Evolutionary conservation across 2,888 invertebrate species (phyloP), one percentile per base, ranked within the genome.

Genomic region (Lasioglossum lativentre): DNA sequence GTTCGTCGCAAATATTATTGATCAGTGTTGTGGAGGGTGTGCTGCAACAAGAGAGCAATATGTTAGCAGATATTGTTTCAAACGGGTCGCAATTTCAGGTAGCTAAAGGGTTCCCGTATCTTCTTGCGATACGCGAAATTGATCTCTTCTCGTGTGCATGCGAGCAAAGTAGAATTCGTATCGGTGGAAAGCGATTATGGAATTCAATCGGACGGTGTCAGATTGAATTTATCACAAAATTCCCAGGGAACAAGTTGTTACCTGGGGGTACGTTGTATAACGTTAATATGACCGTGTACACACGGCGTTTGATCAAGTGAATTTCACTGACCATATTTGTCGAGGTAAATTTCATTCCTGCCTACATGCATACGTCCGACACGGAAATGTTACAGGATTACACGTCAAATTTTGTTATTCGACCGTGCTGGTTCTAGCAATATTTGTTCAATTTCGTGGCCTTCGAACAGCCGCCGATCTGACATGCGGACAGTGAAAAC

Each of bases 271-370:
- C 45, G 47, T 70, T 83, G 45, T 38, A 34, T 34, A 66, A 82
- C 75, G 80, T 80, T 83, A 83, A 75, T 75, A 76, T 70, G 77
- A 71, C 82, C 71, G 63, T 45, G 79, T 34, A 30, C 52, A 38
- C 68, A 34, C 30, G 42, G 42, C 75, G 45, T 86, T 85, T 85
- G 77, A 75, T 85, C 73, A 56, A 34, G 66, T n/a, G 75, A 85
- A 86, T 85, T 80, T 73, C 86, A 10, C 80, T 80, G 81, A 75
- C 42, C 81, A 75, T 81, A 86, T 86, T 86, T 86, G 80, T 40
- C 56, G 14, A 81, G 56, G 78, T 56, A 81, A 80, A 85, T 81
- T 85, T 81, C 80, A 68, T 72, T 86, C 40, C 84, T 72, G 34
- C n/a, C 72, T 45, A 56, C 63, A 66, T 66, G 34, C 34, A 34